These are phyloP conservation scores for Carduelis carduelis DNA, from an alignment of 2,797 vertebrate species.

Conservation along the genomic window DNA sequence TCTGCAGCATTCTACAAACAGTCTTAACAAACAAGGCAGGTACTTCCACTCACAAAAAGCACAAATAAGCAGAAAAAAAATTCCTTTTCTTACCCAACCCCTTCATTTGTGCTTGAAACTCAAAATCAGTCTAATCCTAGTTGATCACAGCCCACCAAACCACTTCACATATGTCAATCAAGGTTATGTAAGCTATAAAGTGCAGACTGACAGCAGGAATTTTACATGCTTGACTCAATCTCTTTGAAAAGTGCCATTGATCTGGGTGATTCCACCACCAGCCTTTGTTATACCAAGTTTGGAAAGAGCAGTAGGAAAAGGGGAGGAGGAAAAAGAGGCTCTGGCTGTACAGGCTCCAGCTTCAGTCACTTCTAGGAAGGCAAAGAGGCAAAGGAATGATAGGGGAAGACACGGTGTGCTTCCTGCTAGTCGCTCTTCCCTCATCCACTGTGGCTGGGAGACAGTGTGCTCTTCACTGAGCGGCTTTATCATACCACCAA, in stretches of 20 bases:
- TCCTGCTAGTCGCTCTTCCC: not conserved
- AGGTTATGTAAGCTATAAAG: not conserved
- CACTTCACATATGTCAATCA: slow-evolving; percentile 29
- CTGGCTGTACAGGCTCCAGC: not conserved
- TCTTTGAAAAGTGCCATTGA: not conserved
- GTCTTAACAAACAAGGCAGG: not conserved
- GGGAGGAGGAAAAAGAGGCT: not conserved
- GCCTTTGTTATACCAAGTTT: not conserved
- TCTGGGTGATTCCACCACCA: not conserved
- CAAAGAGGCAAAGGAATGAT: not conserved
- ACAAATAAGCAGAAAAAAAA: not conserved
- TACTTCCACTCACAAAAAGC: not conserved
- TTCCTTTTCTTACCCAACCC: not conserved
- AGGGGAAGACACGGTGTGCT: not conserved
- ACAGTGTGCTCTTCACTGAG: not conserved
- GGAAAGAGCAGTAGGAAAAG: not conserved
- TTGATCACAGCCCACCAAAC: slow-evolving; percentile 10
- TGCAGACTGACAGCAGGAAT: not conserved
- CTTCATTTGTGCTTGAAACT: slow-evolving; percentile 1
- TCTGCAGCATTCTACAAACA: not conserved
- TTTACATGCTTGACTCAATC: not conserved
- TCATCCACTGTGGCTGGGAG: not conserved
- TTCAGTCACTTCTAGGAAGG: not conserved
- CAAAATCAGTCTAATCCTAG: slow-evolving; percentile 26
- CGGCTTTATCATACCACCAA: not conserved